Conservation (phyloP, 2,113 vertebrate species). For the Sula dactylatra region DNA sequence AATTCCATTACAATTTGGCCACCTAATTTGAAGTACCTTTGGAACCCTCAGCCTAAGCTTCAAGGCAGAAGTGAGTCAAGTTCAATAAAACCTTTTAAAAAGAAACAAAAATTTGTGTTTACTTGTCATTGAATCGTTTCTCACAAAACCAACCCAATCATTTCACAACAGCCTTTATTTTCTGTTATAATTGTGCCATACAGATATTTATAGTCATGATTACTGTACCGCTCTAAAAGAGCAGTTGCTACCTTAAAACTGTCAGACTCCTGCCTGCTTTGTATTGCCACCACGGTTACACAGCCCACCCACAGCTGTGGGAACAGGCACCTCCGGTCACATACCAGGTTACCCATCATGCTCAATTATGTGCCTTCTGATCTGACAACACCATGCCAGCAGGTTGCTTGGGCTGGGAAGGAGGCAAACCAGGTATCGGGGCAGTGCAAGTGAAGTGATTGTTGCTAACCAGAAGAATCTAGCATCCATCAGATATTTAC, state of each 20-base stretch:
- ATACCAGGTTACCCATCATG: accelerated
- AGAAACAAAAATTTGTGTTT: not conserved
- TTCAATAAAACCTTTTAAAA: not conserved
- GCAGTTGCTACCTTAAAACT: not conserved
- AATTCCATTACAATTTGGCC: not conserved
- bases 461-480: not conserved
- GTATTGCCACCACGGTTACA: not conserved
- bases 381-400: not conserved
- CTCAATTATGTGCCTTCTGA: not conserved
- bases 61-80: not conserved
- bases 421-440: not conserved
- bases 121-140: not conserved
- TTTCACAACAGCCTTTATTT: not conserved
- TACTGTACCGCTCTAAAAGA: accelerated
- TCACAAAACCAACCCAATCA: not conserved
- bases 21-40: not conserved
- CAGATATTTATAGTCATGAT: not conserved
- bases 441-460: accelerated
- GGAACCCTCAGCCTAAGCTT: not conserved
- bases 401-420: not conserved
- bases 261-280: not conserved
- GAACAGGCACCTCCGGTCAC: not conserved
- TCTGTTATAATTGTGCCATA: accelerated
- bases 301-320: not conserved
- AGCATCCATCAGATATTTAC: not conserved